phyloP scores from a whole-genome alignment of 2,888 invertebrate genomes.

The Lithodes maja region DNA sequence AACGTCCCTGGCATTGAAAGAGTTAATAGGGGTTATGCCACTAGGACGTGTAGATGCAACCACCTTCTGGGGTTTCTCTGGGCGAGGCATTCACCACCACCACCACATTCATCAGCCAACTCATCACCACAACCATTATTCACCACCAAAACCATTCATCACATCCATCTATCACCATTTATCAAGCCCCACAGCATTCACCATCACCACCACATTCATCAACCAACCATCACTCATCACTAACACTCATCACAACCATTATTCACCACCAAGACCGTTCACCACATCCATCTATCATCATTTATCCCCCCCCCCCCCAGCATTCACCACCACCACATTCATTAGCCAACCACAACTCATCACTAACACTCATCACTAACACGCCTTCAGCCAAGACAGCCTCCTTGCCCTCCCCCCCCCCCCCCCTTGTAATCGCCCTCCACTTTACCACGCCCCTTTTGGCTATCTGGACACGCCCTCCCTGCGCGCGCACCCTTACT shows the following conservation, averaged over 20 bases:
- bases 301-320: background rate
- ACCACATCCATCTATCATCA: background rate
- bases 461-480: background rate
- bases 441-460: background rate
- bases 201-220: background rate
- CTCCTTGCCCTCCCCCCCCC: background rate
- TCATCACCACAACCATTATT: background rate
- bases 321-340: background rate
- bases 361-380: background rate
- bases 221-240: background rate
- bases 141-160: background rate
- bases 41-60: background rate
- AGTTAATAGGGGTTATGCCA: background rate
- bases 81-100: background rate
- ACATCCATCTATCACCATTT: background rate
- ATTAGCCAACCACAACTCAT: constrained; percentile 5
- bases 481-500: background rate
- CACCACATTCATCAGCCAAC: background rate
- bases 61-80: background rate
- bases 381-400: background rate
- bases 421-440: background rate
- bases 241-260: background rate
- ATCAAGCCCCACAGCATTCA: background rate
- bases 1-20: background rate
- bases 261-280: background rate